These are phyloP conservation scores for Shargacucullia verbasci DNA, from an alignment of 2,888 invertebrate species.

Conservation along the genomic window DNA sequence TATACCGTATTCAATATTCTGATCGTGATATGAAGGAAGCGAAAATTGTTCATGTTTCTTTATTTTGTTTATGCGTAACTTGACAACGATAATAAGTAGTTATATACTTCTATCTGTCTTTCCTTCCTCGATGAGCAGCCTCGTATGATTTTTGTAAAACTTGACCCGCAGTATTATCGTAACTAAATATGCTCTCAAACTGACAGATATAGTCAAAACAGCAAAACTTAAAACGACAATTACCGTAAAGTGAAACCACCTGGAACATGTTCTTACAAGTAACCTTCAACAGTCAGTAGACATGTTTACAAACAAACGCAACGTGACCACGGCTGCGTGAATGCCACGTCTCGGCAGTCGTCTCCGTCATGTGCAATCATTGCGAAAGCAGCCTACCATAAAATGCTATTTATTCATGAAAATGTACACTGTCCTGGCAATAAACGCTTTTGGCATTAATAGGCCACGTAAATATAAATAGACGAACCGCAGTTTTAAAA, in stretches of 20 bases:
- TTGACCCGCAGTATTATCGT: too few relatives aligned
- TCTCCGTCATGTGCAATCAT: conserved; percentile 49
- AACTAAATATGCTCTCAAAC: background rate
- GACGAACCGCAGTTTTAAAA: background rate
- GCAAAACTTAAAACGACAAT: conserved; percentile 29
- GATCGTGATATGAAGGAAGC: too few relatives aligned
- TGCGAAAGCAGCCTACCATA: conserved; percentile 43
- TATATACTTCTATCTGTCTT: too few relatives aligned
- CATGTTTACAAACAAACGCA: conserved; percentile 78
- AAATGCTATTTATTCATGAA: conserved; percentile 32
- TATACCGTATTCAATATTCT: conserved; percentile 1
- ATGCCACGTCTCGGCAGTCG: conserved; percentile 55
- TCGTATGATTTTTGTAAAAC: background rate
- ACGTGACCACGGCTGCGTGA: conserved; percentile 69
- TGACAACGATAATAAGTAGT: too few relatives aligned
- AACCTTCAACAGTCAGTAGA: conserved; percentile 67
- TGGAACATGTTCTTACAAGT: conserved; percentile 43
- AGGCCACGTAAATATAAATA: background rate
- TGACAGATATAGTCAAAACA: conserved; percentile 40
- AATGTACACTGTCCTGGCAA: conserved; percentile 1
- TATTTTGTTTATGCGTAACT: too few relatives aligned
- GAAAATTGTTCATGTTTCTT: too few relatives aligned
- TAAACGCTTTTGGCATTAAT: conserved; percentile 1
- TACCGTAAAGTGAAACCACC: conserved; percentile 53
- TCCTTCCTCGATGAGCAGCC: too few relatives aligned